These are phyloP conservation scores for Ceyx melanurus DNA, from an alignment of 2,113 vertebrate species.

Conservation along the genomic window DNA sequence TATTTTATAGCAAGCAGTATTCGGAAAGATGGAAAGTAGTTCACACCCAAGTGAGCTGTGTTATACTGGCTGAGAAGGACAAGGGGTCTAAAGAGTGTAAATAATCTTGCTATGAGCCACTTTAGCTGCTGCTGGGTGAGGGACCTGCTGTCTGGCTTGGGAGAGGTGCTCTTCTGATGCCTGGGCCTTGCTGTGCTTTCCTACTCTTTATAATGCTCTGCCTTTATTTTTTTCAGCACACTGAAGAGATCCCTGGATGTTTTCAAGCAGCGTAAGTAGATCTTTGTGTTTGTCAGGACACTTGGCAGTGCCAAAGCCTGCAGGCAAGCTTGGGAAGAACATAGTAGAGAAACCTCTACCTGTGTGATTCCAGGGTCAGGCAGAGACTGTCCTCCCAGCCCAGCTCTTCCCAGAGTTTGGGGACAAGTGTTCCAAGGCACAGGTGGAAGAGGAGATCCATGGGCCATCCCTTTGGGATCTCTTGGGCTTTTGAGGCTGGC, in stretches of 20 bases:
- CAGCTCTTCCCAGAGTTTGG: not conserved
- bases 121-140: not conserved
- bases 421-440: not conserved
- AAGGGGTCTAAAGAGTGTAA: not conserved
- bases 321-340: not conserved
- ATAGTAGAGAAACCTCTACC: not conserved
- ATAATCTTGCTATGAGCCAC: not conserved
- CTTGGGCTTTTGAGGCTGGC: not conserved
- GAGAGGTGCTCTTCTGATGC: not conserved
- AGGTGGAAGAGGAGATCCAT: not conserved
- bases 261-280: slow-evolving; percentile 92
- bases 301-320: not conserved
- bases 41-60: not conserved
- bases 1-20: not conserved
- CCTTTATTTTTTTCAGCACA: slow-evolving; percentile 76
- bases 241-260: slow-evolving; percentile 90
- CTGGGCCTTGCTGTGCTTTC: not conserved
- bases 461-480: not conserved
- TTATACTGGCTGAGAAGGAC: not conserved
- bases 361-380: not conserved
- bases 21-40: not conserved
- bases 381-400: not conserved
- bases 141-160: not conserved
- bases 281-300: not conserved
- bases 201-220: not conserved